Percentiles rank a stretch among this genome's conserved stretches.
Conservation (phyloP, 2,888 invertebrate species). For the Drosophila picticornis region DNA sequence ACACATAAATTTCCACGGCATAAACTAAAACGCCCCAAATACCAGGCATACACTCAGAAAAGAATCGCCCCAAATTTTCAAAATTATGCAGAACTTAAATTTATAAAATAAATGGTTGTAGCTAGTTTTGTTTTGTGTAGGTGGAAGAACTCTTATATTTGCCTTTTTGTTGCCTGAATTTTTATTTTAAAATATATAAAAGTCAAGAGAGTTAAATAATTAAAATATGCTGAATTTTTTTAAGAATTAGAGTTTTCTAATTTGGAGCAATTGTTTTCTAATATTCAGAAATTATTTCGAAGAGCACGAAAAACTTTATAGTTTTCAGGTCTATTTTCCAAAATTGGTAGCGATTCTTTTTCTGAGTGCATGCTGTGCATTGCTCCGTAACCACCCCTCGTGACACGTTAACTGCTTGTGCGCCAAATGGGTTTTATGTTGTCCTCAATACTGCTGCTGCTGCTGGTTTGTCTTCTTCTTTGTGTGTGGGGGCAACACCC, state of each 20-base stretch:
- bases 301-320: neutral
- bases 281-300: neutral
- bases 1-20: constrained; percentile 57
- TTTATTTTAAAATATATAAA: neutral
- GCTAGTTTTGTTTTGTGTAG: too few species aligned
- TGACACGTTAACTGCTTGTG: constrained; percentile 65
- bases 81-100: neutral
- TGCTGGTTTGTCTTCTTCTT: neutral
- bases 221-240: neutral
- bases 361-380: neutral
- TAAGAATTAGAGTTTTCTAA: neutral
- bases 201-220: neutral
- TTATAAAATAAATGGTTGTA: neutral
- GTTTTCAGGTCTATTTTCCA: neutral
- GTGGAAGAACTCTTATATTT: too few species aligned
- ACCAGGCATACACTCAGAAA: constrained; percentile 9
- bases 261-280: neutral
- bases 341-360: neutral
- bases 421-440: constrained; percentile 75
- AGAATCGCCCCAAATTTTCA: neutral
- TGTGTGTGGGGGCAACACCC: constrained; percentile 16
- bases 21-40: constrained; percentile 61
- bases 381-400: neutral
- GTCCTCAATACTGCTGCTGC: constrained; percentile 15
- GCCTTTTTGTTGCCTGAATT: too few species aligned